Evolutionary conservation across 2,888 invertebrate species (phyloP).

Genomic region (Synergus laeviventris): DNA sequence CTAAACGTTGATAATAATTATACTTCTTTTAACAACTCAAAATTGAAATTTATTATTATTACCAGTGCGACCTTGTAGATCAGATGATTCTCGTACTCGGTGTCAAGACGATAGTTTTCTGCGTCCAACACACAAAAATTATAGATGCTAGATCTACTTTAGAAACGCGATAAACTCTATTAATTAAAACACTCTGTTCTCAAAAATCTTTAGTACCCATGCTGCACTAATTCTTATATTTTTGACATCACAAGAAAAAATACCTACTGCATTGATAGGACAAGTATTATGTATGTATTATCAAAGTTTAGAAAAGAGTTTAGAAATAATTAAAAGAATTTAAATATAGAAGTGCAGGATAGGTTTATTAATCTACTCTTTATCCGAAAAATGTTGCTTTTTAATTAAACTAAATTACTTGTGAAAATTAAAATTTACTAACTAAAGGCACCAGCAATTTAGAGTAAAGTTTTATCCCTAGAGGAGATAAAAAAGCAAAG

Average conservation of each 20-base stretch:
- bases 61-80: slow-evolving; percentile 98
- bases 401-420: too few relatives aligned
- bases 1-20: slow-evolving; percentile 42
- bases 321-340: neutral
- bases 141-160: slow-evolving; percentile 67
- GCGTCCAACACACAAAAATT: slow-evolving; percentile 77
- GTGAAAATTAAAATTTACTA: neutral
- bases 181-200: neutral
- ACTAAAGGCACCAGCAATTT: neutral
- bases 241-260: too few relatives aligned
- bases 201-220: neutral
- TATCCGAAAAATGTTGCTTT: neutral
- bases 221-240: neutral
- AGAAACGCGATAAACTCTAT: slow-evolving; percentile 1
- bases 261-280: too few relatives aligned
- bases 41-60: slow-evolving; percentile 61
- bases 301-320: neutral
- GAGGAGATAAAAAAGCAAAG: neutral
- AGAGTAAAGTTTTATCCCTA: neutral
- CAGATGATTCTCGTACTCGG: slow-evolving; percentile 97
- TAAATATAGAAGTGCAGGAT: neutral
- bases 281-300: neutral
- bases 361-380: neutral
- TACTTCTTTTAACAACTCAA: slow-evolving; percentile 9
- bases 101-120: slow-evolving; percentile 99